These are phyloP conservation scores for Cryptoprocta ferox DNA, from an alignment of 2,797 vertebrate genomes.

Conservation along the genomic window DNA sequence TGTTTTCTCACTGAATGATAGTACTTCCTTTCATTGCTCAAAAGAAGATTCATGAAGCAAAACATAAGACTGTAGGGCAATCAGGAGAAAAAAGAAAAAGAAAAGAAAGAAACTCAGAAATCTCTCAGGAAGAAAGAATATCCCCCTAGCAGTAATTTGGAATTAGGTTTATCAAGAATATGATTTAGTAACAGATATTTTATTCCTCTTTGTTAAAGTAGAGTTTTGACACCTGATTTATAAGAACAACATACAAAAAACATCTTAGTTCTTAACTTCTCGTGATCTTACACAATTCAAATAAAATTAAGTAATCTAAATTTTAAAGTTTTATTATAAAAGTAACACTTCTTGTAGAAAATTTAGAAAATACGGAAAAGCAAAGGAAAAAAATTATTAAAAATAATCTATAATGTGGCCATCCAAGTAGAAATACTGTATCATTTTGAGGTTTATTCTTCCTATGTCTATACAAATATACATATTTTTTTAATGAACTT, in stretches of 20 bases:
- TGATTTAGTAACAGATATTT: neutral
- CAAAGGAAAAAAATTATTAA: neutral
- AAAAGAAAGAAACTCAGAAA: neutral
- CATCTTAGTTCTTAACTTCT: neutral
- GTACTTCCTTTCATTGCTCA: neutral
- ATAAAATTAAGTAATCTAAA: neutral
- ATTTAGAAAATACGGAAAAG: conserved; percentile 16
- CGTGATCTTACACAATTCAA: neutral
- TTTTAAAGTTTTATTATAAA: neutral
- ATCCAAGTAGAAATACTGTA: neutral
- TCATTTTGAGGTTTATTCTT: neutral
- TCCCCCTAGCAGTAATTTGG: neutral
- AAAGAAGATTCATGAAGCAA: neutral
- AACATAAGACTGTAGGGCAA: neutral
- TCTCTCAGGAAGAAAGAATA: neutral
- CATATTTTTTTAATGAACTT: neutral
- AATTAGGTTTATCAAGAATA: conserved; percentile 13
- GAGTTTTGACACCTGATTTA: conserved; percentile 21
- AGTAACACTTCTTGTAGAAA: neutral
- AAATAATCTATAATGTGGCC: neutral
- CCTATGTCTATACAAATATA: neutral
- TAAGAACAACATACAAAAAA: neutral
- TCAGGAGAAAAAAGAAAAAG: neutral
- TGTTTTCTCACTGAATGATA: neutral
- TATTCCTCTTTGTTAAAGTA: neutral